Base-by-base conservation (phyloP, 2,797 vertebrate species). In the Catharus ustulatus region DNA sequence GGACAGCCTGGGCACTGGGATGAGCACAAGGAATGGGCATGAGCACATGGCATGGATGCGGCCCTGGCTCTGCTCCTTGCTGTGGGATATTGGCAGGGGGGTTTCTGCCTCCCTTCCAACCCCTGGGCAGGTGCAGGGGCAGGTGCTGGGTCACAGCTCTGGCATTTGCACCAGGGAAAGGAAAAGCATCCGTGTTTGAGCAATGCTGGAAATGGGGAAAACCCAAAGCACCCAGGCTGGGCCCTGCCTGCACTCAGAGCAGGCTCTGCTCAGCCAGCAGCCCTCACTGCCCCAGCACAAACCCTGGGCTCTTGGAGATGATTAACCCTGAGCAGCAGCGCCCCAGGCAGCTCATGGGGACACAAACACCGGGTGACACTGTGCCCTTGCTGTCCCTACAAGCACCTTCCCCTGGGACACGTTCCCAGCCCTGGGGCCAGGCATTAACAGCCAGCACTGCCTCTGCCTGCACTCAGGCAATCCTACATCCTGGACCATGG, bases 391-490 rank as follows among this genome's bases (percentile, higher is more conserved):
- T 54, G 80, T 66, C 68, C 43, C 40, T 38, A 32, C 42, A 27
- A 55, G 52, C 55, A 4, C 64, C 40, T 80, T 58, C 46, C 40
- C 43, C 3, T 14, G 54, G 62, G 76, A 45, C 63, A 24, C 0
- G 0, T 22, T 78, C 75, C 61, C 1, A 3, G 27, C 29, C 27
- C 34, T 0, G 6, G 36, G 36, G 10, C 0, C 1, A 34, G 43
- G 32, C 12, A 5, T 59, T 24, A 5, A 8, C 15, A 2, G 1
- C 3, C 73, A 64, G 72, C 72, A 21, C 6, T 38, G 49, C 11
- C 40, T 42, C 57, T 55, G 54, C 40, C 48, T 13, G 30, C 9
- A 2, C 29, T 6, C 58, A 14, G n/a, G 22, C 16, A n/a, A 45
- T 23, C 34, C 42, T 49, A 49, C 19, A 24, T 6, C 27, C 18